Conservation (phyloP, 2,113 vertebrate species). For the Oreochromis niloticus region DNA sequence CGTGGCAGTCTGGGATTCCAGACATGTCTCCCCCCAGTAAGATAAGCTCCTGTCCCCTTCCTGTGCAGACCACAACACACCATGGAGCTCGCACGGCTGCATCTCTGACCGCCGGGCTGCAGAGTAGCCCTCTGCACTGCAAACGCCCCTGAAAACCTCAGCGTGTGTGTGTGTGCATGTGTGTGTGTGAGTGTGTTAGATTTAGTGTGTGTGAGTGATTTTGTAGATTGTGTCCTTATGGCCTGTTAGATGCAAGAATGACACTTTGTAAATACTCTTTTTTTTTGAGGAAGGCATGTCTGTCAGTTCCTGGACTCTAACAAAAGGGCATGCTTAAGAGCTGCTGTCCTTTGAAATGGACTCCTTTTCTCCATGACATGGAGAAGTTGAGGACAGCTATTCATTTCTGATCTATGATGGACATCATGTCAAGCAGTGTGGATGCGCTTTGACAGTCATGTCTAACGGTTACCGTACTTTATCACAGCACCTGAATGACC, state of each 20-base stretch:
- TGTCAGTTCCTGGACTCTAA: constrained; percentile 32
- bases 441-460: constrained; percentile 76
- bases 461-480: constrained; percentile 96
- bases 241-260: neutral
- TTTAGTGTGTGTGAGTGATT: constrained; percentile 28
- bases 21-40: constrained; percentile 82
- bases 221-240: neutral
- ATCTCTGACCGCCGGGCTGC: constrained; percentile 56
- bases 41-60: constrained; percentile 73
- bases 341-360: constrained; percentile 24
- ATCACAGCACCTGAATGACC: constrained; percentile 97
- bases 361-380: neutral
- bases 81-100: constrained; percentile 63
- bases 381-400: constrained; percentile 8
- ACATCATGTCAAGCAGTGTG: constrained; percentile 26
- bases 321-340: neutral
- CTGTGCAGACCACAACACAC: constrained; percentile 52
- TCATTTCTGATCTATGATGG: constrained; percentile 33
- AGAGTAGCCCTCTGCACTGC: constrained; percentile 58
- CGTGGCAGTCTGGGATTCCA: constrained; percentile 80
- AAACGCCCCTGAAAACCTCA: neutral
- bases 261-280: neutral
- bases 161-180: constrained; percentile 3
- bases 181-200: constrained; percentile 31
- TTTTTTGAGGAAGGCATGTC: constrained; percentile 15